Evolutionary conservation across 2,888 invertebrate species (phyloP).

Genomic region (Drosophila pseudotakahashii): DNA sequence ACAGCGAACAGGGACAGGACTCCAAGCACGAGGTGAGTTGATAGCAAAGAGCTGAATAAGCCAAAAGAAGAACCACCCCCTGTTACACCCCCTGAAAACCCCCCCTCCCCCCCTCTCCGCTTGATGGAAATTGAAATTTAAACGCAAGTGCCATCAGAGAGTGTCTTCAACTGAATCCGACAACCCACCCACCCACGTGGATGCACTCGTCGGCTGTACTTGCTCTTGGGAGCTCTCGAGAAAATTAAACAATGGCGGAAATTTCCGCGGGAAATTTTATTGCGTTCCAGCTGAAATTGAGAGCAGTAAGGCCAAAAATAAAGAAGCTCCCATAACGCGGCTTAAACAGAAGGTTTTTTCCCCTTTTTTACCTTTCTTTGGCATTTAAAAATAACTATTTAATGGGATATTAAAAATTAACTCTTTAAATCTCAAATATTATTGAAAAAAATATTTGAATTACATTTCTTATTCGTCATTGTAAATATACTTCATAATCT

Average conservation of each 20-base stretch:
- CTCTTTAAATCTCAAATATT: no score
- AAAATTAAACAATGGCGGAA: slow-evolving; percentile 50
- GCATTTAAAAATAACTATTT: no score
- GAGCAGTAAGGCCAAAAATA: slow-evolving; percentile 1
- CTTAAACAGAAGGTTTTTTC: background rate
- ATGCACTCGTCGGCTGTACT: slow-evolving; percentile 9
- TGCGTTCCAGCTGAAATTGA: slow-evolving; percentile 36
- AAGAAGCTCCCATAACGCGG: background rate
- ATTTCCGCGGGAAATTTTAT: slow-evolving; percentile 45
- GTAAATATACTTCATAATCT: no score
- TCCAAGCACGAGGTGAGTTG: slow-evolving; percentile 71
- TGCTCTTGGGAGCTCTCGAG: slow-evolving; percentile 5
- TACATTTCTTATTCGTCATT: no score
- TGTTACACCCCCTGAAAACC: background rate
- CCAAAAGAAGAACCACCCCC: background rate
- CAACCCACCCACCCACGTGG: background rate
- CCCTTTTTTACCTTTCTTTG: no score
- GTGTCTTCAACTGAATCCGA: background rate
- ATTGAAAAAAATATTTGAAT: no score
- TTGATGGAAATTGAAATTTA: slow-evolving; percentile 55
- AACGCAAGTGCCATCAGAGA: slow-evolving; percentile 46
- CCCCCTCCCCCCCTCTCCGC: background rate
- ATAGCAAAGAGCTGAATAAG: slow-evolving; percentile 17
- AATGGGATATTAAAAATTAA: no score
- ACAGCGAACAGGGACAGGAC: slow-evolving; percentile 68